Evolutionary conservation across 1,140 invertebrate species (phyloP).

Genomic region (Lutraria rhynchaena): DNA sequence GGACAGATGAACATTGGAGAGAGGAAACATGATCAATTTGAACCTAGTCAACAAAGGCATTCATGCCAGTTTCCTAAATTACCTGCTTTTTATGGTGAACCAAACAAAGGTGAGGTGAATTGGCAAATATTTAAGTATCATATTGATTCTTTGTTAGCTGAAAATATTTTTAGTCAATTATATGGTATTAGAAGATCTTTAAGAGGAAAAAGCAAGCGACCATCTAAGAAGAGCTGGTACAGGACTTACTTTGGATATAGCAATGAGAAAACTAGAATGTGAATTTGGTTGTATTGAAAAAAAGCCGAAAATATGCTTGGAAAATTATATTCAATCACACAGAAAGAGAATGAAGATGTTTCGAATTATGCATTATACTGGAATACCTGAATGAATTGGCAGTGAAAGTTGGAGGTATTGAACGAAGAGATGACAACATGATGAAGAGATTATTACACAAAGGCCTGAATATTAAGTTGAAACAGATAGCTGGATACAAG

Average conservation of each 20-base stretch:
- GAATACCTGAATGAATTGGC: conserved; percentile 4
- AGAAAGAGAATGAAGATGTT: conserved; percentile 18
- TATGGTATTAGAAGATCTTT: conserved; percentile 18
- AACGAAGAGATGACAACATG: too few relatives aligned
- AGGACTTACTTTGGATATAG: conserved; percentile 20
- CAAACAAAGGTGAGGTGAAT: too few relatives aligned
- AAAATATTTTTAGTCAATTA: conserved; percentile 3
- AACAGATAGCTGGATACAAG: too few relatives aligned
- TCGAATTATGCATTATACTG: neutral
- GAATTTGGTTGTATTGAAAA: conserved; percentile 22
- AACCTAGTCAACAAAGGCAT: too few relatives aligned
- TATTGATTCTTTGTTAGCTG: neutral
- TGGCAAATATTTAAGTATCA: neutral
- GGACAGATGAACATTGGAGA: too few relatives aligned
- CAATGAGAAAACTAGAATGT: conserved; percentile 10
- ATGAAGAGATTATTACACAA: too few relatives aligned
- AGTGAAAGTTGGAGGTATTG: too few relatives aligned
- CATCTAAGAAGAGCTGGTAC: conserved; percentile 2
- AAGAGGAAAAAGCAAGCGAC: conserved; percentile 8
- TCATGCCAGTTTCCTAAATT: too few relatives aligned
- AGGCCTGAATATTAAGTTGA: too few relatives aligned
- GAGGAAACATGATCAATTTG: too few relatives aligned
- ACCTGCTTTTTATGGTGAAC: too few relatives aligned
- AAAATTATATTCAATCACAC: conserved; percentile 8
- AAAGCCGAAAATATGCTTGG: conserved; percentile 1